Evolutionary conservation across 1,140 invertebrate genomes (phyloP).

Genomic region (Alviniconcha marisindica): DNA sequence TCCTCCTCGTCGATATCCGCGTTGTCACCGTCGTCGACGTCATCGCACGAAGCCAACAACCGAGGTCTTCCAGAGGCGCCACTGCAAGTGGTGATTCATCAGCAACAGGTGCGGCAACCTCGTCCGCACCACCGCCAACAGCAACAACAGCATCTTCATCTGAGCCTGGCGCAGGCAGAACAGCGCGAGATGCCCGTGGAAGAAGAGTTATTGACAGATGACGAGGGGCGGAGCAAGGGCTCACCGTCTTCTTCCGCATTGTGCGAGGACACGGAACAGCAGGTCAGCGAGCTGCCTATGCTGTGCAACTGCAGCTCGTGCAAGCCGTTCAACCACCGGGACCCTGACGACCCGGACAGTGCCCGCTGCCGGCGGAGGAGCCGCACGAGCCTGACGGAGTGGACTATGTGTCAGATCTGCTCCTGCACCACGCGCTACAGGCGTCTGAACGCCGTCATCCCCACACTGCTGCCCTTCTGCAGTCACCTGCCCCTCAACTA

Average conservation of each 20-base stretch:
- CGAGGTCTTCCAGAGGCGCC: constrained; percentile 23
- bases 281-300: not conserved
- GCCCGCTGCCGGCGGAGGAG: not conserved
- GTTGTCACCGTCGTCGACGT: constrained; percentile 12
- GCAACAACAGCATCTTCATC: constrained; percentile 22
- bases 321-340: not conserved
- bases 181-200: not conserved
- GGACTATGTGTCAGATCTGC: constrained; percentile 27
- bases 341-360: not conserved
- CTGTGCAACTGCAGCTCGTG: constrained; percentile 6
- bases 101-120: not conserved
- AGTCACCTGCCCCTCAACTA: not conserved
- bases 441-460: not conserved
- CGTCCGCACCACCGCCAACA: not conserved
- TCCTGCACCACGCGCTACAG: not conserved
- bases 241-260: too few relatives aligned
- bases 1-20: not conserved
- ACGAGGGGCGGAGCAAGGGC: not conserved
- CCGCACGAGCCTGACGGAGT: not conserved
- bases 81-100: not conserved
- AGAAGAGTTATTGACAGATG: not conserved
- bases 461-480: constrained; percentile 28
- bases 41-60: not conserved
- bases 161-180: not conserved
- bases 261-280: not conserved